phyloP scores from a whole-genome alignment of 2,888 invertebrate species.

The Drosophila yooni region DNA sequence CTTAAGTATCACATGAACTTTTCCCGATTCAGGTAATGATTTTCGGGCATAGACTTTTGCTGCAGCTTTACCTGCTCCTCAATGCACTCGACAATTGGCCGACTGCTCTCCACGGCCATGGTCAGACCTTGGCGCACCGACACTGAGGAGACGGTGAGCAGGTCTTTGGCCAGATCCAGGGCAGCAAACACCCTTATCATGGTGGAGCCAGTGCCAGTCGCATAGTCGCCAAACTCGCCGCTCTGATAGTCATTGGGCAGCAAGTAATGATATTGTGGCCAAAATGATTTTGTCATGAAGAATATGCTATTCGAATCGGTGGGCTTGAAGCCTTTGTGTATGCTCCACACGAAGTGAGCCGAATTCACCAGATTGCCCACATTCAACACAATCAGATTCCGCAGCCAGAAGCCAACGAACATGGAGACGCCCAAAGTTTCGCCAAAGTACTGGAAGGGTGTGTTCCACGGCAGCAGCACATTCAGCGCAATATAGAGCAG shows the following conservation, averaged over 20 bases:
- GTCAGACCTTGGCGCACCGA: slow-evolving; percentile 89
- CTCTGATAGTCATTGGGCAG: slow-evolving; percentile 92
- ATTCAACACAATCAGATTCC: slow-evolving; percentile 88
- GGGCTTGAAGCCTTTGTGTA: slow-evolving; percentile 90
- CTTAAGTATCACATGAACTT: slow-evolving; percentile 78
- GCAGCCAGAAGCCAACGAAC: slow-evolving; percentile 89
- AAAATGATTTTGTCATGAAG: slow-evolving; percentile 90
- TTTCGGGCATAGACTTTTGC: slow-evolving; percentile 84
- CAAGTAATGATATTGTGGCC: slow-evolving; percentile 93
- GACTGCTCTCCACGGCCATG: slow-evolving; percentile 86
- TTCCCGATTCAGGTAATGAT: slow-evolving; percentile 86
- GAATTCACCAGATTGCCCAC: slow-evolving; percentile 91
- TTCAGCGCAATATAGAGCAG: slow-evolving; percentile 88
- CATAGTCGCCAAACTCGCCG: slow-evolving; percentile 92
- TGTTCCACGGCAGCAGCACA: slow-evolving; percentile 90
- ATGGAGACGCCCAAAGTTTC: slow-evolving; percentile 88
- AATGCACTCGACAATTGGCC: slow-evolving; percentile 87
- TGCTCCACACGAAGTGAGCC: slow-evolving; percentile 90
- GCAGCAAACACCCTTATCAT: slow-evolving; percentile 90
- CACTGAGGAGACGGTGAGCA: slow-evolving; percentile 88
- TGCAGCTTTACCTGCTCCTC: slow-evolving; percentile 85
- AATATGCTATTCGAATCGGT: slow-evolving; percentile 91
- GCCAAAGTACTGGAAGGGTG: slow-evolving; percentile 92
- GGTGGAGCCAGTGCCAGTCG: slow-evolving; percentile 88
- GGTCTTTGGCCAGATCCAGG: slow-evolving; percentile 88